These are phyloP conservation scores for Paramisgurnus dabryanus DNA, from an alignment of 2,113 vertebrate genomes.

Conservation along the genomic window DNA sequence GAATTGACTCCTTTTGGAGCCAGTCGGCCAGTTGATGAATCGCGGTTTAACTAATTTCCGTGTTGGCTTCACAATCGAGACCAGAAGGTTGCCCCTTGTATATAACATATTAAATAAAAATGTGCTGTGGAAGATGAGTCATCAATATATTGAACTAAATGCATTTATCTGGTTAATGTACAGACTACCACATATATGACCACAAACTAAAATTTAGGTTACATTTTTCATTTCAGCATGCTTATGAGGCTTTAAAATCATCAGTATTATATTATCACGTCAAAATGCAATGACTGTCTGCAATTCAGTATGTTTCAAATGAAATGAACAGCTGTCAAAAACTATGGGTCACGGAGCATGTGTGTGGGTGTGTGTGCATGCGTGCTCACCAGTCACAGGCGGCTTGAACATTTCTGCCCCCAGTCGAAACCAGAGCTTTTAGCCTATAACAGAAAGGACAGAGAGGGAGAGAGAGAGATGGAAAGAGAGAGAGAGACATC, in stretches of 20 bases:
- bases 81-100: no score
- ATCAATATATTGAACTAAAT: no score
- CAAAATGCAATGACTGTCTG: neutral
- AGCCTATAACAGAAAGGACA: constrained; percentile 72
- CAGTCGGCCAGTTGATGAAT: no score
- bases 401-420: constrained; percentile 94
- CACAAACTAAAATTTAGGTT: neutral
- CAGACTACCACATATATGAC: no score
- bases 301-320: constrained; percentile 8
- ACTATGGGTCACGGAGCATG: neutral
- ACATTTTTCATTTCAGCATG: neutral
- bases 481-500: constrained; percentile 44
- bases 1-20: no score
- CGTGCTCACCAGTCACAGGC: constrained; percentile 97
- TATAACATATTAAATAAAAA: neutral
- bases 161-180: no score
- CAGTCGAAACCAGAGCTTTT: constrained; percentile 94
- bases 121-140: neutral
- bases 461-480: constrained; percentile 31
- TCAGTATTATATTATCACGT: constrained; percentile 2
- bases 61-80: no score
- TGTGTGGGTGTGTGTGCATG: constrained; percentile 21
- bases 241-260: neutral
- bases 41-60: no score
- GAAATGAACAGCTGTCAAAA: constrained; percentile 26